Evolutionary conservation across 2,888 invertebrate species (phyloP).

Genomic region (Nomada flava): DNA sequence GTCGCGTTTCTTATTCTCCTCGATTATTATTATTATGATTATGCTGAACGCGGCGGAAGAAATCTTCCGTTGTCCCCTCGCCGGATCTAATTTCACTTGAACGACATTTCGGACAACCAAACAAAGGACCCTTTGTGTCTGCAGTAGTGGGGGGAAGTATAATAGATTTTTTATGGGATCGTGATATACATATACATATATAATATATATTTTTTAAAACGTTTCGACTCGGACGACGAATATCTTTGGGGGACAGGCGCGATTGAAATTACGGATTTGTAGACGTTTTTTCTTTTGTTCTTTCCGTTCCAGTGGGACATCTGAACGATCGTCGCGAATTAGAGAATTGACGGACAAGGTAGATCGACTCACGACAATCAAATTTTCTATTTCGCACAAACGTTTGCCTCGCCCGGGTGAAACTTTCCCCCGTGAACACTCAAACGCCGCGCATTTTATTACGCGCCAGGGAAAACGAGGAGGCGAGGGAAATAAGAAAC

Average conservation of each 20-base stretch:
- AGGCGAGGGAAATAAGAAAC: background rate
- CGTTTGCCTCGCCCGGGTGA: too few species aligned
- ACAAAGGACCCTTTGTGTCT: too few species aligned
- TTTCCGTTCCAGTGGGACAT: too few species aligned
- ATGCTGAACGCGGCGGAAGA: too few species aligned
- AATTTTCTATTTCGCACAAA: constrained; percentile 11
- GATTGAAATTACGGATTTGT: too few species aligned
- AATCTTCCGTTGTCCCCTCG: too few species aligned
- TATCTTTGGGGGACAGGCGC: too few species aligned
- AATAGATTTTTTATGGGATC: constrained; percentile 22
- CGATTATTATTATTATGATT: too few species aligned
- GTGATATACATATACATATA: background rate
- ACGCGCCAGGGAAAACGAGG: background rate
- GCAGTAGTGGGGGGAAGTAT: background rate
- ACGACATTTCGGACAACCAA: background rate
- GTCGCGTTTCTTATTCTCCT: background rate
- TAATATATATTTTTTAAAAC: background rate
- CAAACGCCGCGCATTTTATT: too few species aligned
- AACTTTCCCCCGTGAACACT: too few species aligned
- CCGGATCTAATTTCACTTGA: background rate
- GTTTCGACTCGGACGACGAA: background rate
- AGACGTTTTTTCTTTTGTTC: too few species aligned
- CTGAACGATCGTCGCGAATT: too few species aligned
- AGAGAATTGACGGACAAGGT: background rate
- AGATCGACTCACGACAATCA: constrained; percentile 30